Evolutionary conservation across 2,113 vertebrate species (phyloP), one percentile per base, ranked within the genome.

Genomic region (Cinclus mexicanus): DNA sequence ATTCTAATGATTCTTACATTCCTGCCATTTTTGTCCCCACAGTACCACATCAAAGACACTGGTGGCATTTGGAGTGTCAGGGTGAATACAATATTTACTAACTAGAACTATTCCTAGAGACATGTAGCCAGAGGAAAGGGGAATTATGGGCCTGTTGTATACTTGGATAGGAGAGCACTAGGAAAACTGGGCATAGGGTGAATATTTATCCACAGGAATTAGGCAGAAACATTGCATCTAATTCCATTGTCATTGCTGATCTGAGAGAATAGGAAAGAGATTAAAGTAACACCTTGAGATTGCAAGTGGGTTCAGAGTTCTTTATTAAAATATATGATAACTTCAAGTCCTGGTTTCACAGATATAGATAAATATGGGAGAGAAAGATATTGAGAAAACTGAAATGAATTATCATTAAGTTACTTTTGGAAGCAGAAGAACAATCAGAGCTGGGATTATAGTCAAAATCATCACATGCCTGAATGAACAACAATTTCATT

Each of bases 21-120:
- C 82, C 44, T 91, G 50, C 67, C 75, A 83, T 96, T 95, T 96
- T 95, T 94, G 70, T 91, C 50, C 76, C 67, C 56, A 70, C 70
- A 83, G 63, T 57, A 90, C 74, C 78, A 87, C 75, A 94, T 87
- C 91, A 83, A 94, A 87, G 82, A 85, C 19, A 9, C 50, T 90
- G 55, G 63, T 83, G 42, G 87, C 46, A 79, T 91, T 94, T 95
- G 90, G 75, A 50, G 75, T 86, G 59, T 79, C 75, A 83, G 78
- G 29, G 50, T 94, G 75, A 89, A 77, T 83, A 68, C 42, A 85
- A 19, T 83, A 69, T 87, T 95, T 91, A 85, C 87, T 77, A 94
- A 90, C 35, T 61, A 77, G 81, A 93, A 42, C 46, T 91, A 94
- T 87, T 97, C 68, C 68, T 93, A 74, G 70, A 72, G 18, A 68